These are phyloP conservation scores for Drosophila kuntzei DNA, from an alignment of 2,888 invertebrate species.

Conservation along the genomic window DNA sequence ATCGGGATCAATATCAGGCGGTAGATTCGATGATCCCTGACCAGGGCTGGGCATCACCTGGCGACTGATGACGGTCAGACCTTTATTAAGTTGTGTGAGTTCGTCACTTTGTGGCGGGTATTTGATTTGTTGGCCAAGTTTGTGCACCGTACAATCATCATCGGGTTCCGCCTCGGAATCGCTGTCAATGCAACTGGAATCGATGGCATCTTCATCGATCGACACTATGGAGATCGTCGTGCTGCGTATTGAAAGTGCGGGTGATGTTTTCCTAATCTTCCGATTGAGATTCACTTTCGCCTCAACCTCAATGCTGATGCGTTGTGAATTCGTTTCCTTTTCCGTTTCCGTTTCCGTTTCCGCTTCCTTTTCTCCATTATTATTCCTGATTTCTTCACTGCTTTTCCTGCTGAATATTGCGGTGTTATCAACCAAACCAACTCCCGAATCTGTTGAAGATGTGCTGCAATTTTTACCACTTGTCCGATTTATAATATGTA, in stretches of 20 bases:
- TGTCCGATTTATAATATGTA: constrained; percentile 56
- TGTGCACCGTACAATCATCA: constrained; percentile 81
- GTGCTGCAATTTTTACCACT: constrained; percentile 76
- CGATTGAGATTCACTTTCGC: constrained; percentile 60
- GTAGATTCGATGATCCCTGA: constrained; percentile 5
- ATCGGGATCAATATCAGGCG: constrained; percentile 36
- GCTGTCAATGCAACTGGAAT: constrained; percentile 83
- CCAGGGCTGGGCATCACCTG: constrained; percentile 57
- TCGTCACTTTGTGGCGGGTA: constrained; percentile 71
- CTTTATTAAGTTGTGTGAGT: constrained; percentile 76
- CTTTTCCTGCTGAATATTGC: constrained; percentile 40
- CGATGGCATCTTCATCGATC: constrained; percentile 82
- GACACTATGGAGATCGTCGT: constrained; percentile 83
- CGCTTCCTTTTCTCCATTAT: background rate
- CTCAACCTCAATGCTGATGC: constrained; percentile 71
- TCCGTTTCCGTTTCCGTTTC: background rate
- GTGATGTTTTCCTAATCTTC: constrained; percentile 61
- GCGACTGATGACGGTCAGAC: constrained; percentile 77
- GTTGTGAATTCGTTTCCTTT: constrained; percentile 23
- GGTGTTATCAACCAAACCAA: constrained; percentile 78
- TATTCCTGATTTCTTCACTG: constrained; percentile 10
- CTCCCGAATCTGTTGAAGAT: constrained; percentile 84
- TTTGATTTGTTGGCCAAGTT: constrained; percentile 82
- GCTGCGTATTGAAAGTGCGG: constrained; percentile 82
- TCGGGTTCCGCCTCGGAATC: constrained; percentile 80